Evolutionary conservation across 2,797 vertebrate genomes (phyloP), one percentile per base, ranked within the genome.

Genomic region (Otolemur crassicaudatus): DNA sequence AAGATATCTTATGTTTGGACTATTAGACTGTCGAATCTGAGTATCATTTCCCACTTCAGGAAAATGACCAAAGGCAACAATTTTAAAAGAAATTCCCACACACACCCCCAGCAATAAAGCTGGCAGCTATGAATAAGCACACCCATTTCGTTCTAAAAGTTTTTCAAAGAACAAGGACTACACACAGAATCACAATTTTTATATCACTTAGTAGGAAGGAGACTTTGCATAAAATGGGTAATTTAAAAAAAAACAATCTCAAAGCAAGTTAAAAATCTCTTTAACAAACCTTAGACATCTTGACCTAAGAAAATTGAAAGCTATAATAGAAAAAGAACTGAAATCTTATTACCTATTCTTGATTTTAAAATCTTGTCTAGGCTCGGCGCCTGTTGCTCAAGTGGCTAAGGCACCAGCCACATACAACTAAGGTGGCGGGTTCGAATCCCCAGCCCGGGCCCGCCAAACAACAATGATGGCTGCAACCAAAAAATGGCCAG

Each of bases 51-150:
- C 76, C 56, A 87, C 27, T 63, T 73, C 37, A 91, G 80, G 40
- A 88, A 86, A 96, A 88, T 20, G 70, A 86, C 31, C 92, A 92
- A 86, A 96, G 75, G 63, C 43, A 90, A 77, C 93, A 80, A 94
- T 46, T 84, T 90, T 93, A 90, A 86, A 93, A 96, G 53, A 94
- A 79, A 6, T 23, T 83, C 37, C 27, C 58, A 40, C 12, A 25
- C 20, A 2, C 34, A 43, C 16, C 5, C 13, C 40, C 7, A 49
- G 19, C 7, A 60, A 65, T 60, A 87, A 92, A 60, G 6, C 58
- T 61, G n/a, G 16, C 61, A 60, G 27, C 77, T 80, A 79, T 76
- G 43, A 85, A 87, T 34, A 94, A 73, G 80, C 49, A 8, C 81
- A 23, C 7, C 43, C 34, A 22, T 65, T 92, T 77, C 70, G 22